Base-by-base conservation (phyloP, 2,113 vertebrate species). In the Trematomus loennbergii region DNA sequence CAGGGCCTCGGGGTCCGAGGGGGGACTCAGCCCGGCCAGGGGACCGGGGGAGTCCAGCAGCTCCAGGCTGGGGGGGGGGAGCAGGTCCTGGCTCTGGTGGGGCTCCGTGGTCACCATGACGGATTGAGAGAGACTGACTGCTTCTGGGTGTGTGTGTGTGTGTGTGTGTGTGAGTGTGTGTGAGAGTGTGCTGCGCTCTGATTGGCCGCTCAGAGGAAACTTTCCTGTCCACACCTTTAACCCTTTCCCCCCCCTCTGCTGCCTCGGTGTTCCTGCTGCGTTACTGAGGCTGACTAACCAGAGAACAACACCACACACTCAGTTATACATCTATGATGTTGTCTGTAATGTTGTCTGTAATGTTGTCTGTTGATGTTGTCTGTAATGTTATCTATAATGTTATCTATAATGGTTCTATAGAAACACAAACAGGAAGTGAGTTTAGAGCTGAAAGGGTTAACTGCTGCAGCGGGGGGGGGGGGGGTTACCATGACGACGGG, bases 1-100 rank as follows among this genome's bases (percentile, higher is more conserved):
- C 60, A 90, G 79, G 18, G 81, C 82, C 46, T 90, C 89, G 2
- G 63, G 57, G 55, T 84, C 91, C 0, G 25, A 25, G 25, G 25
- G 25, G 25, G 25, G 25, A 25, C 25, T 25, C 25, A 89, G 55
- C 4, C 45, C 89, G 9, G 55, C 36, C 53, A 81, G 8, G 5
- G 50, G n/a, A 10, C 36, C 49, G 29, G 9, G 64, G 64, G 72
- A 77, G 11, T 79, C 52, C 61, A 29, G 25, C 36, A 50, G 64
- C 50, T 52, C 50, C 12, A 49, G 9, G 22, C 72, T 66, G 4
- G 81, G 63, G 68, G 91, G 90, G 11, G 92, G 93, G 79, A 94
- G 84, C 69, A 95, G 89, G 66, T 97, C 96, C 73, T 94, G 96
- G 71, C 65, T 91, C 78, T 94, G 83, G 55, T 94, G 93, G 50